Percentiles rank a stretch among this genome's conserved stretches.
Conservation (phyloP, 92 coral and sea anemone genomes). For the Epizoanthus stellaris region DNA sequence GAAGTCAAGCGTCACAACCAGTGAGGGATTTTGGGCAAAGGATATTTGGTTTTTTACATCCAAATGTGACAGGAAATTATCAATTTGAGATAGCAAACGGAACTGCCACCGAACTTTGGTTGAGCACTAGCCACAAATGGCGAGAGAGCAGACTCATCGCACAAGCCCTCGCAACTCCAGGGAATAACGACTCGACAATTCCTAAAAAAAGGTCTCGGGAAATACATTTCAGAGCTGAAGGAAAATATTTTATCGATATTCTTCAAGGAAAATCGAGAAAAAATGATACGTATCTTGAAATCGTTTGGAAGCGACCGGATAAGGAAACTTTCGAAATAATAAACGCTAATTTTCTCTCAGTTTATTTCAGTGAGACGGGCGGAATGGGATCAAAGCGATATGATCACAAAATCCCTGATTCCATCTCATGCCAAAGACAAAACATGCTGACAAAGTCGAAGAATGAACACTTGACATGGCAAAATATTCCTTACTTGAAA, state of each 20-base stretch:
- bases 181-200: background rate
- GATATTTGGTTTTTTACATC: conserved; percentile 30
- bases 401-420: conserved; percentile 3
- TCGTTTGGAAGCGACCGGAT: conserved; percentile 26
- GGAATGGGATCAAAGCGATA: background rate
- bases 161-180: background rate
- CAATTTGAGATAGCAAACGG: conserved; percentile 11
- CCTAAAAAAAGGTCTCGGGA: background rate
- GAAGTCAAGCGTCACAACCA: conserved; percentile 18
- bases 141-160: conserved; percentile 26
- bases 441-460: background rate
- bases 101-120: conserved; percentile 27
- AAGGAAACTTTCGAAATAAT: conserved; percentile 6
- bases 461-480: conserved; percentile 30
- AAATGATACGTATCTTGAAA: background rate
- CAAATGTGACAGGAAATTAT: conserved; percentile 28
- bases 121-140: conserved; percentile 23
- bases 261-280: conserved; percentile 11
- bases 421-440: background rate
- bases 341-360: conserved; percentile 17
- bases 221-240: conserved; percentile 1
- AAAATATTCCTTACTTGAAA: background rate
- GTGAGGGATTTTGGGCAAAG: conserved; percentile 22
- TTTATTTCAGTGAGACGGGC: conserved; percentile 28
- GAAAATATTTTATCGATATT: conserved; percentile 30